Conservation (phyloP, 2,113 vertebrate species). For the Osmerus mordax region DNA sequence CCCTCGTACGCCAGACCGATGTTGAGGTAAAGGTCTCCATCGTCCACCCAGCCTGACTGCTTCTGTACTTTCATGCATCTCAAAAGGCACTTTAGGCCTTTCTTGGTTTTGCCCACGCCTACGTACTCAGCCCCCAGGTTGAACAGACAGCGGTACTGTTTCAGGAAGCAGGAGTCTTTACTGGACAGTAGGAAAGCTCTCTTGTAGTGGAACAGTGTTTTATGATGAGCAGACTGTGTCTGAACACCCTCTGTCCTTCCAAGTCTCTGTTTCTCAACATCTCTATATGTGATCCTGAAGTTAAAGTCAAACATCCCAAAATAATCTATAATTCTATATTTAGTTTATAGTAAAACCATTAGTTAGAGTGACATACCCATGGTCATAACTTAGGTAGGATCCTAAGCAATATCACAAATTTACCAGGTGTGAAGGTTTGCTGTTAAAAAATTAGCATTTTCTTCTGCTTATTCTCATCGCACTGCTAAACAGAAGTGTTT, state of each 20-base stretch:
- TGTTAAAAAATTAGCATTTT: too few relatives aligned
- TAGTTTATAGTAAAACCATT: too few relatives aligned
- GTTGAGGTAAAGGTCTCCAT: conserved; percentile 22
- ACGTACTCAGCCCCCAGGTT: neutral
- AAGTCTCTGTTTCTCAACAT: conserved; percentile 3
- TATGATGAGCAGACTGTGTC: neutral
- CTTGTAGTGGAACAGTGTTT: conserved; percentile 13
- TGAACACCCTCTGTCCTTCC: neutral
- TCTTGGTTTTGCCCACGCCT: conserved; percentile 15
- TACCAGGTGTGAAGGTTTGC: too few relatives aligned
- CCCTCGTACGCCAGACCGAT: neutral
- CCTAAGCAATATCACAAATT: too few relatives aligned
- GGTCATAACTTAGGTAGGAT: too few relatives aligned
- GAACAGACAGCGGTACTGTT: conserved; percentile 2
- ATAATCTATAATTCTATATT: too few relatives aligned
- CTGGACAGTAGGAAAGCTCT: conserved; percentile 15
- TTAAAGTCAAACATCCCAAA: neutral
- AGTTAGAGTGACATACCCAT: too few relatives aligned
- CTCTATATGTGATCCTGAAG: neutral
- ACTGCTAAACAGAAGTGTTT: neutral
- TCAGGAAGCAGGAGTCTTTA: neutral
- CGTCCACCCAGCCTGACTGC: neutral
- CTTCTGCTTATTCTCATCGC: neutral
- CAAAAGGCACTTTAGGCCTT: neutral
- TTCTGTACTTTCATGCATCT: conserved; percentile 23